Percentiles rank a stretch among this genome's conserved stretches.
phyloP scores from a whole-genome alignment of 2,113 vertebrate genomes.

The Anarhynchus alexandrinus region DNA sequence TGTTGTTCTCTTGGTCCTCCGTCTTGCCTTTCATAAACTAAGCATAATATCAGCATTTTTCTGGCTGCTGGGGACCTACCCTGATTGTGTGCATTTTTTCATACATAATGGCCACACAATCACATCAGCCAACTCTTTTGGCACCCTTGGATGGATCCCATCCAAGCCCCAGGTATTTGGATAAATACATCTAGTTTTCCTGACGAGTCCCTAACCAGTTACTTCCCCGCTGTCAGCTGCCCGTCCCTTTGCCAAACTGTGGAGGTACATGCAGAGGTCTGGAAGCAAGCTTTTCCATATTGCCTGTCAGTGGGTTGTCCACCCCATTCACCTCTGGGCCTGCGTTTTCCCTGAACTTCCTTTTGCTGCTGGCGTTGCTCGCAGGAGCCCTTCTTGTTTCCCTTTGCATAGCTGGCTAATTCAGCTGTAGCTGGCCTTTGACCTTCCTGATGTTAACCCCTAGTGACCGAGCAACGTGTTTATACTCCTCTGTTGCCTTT shows the following conservation, averaged over 20 bases:
- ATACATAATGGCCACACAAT: neutral
- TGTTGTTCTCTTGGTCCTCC: neutral
- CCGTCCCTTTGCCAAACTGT: neutral
- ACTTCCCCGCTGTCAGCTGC: neutral
- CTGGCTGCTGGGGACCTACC: accelerated
- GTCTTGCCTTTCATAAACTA: neutral
- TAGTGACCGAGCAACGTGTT: neutral
- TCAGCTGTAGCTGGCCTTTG: neutral
- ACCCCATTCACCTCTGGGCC: neutral
- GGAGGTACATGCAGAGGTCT: neutral
- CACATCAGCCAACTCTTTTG: neutral
- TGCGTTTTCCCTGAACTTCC: neutral
- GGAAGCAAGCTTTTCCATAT: neutral
- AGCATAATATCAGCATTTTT: neutral
- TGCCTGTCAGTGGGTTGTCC: neutral
- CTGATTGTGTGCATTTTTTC: neutral
- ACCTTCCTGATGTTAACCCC: conserved; percentile 13
- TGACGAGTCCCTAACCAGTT: neutral
- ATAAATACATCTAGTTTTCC: neutral
- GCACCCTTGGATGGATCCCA: neutral
- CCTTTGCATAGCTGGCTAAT: neutral
- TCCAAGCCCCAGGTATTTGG: neutral
- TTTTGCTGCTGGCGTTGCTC: neutral
- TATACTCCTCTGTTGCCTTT: neutral
- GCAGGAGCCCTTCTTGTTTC: neutral